These are phyloP conservation scores for Hymenochirus boettgeri DNA, from an alignment of 2,113 vertebrate genomes.

Conservation along the genomic window DNA sequence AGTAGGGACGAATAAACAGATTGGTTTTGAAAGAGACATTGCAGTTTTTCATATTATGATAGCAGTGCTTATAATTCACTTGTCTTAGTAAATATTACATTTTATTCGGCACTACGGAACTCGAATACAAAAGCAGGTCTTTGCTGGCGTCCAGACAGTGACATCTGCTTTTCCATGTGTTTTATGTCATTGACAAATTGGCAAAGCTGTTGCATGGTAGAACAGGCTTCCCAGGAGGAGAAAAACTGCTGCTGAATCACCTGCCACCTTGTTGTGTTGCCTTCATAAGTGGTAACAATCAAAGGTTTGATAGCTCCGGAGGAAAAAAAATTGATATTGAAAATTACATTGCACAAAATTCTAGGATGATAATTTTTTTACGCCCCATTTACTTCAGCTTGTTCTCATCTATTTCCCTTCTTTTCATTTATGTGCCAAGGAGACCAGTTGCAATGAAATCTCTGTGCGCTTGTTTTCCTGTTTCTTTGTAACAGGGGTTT, in stretches of 20 bases:
- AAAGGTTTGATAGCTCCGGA: slow-evolving; percentile 14
- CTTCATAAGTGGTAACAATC: slow-evolving; percentile 24
- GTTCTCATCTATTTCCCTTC: slow-evolving; percentile 25
- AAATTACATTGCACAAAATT: slow-evolving; percentile 20
- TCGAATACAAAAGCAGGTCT: slow-evolving; percentile 27
- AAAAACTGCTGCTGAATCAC: slow-evolving; percentile 43
- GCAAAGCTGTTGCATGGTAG: slow-evolving; percentile 39
- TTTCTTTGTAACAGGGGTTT: too few relatives aligned
- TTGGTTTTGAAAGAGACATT: background rate
- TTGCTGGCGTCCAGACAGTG: slow-evolving; percentile 39
- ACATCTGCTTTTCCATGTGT: slow-evolving; percentile 52
- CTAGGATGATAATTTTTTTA: slow-evolving; percentile 24
- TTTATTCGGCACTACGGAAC: slow-evolving; percentile 22
- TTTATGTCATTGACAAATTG: slow-evolving; percentile 54
- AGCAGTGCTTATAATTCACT: slow-evolving; percentile 22
- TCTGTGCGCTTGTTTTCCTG: background rate
- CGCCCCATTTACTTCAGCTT: slow-evolving; percentile 18
- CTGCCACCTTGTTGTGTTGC: slow-evolving; percentile 42
- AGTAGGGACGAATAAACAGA: background rate
- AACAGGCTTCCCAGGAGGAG: slow-evolving; percentile 39
- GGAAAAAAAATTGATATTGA: background rate
- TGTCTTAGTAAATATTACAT: slow-evolving; percentile 28
- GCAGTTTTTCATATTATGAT: slow-evolving; percentile 1
- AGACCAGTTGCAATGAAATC: background rate
- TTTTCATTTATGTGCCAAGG: slow-evolving; percentile 18